Evolutionary conservation across 2,113 vertebrate genomes (phyloP), one percentile per base, ranked within the genome.

Genomic region (Bungarus multicinctus): DNA sequence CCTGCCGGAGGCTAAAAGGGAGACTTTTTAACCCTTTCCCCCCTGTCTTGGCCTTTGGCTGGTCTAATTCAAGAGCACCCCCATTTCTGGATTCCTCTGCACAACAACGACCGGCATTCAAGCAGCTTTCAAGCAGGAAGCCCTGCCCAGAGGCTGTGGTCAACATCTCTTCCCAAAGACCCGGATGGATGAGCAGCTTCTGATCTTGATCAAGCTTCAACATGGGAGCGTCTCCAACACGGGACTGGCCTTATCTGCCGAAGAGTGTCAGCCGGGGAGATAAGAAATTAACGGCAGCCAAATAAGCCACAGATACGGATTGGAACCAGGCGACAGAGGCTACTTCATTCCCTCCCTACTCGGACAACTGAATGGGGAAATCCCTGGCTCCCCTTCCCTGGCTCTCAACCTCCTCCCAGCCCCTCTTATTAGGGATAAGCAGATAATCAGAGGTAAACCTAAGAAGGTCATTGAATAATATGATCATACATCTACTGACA

Each of bases 211-310:
- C 9, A 27, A 57, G n/a, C 69, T 23, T n/a, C 69, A 25, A 1
- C 2, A 89, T 52, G 30, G 16, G 43, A 30, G 5, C 0, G 2
- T 53, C 53, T 53, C 34, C 27, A 30, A 2, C 34, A 69, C 9
- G 4, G 34, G 34, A 27, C 0, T 0, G 1, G 43, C 23, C 47
- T 45, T 58, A 39, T 52, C 91, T 86, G 85, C 85, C 14, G 23
- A 86, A 30, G 27, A 43, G 0, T 0, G 8, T 20, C 85, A 81
- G n/a, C 34, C 7, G 3, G 30, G 69, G 23, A 12, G 53, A 92
- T 52, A 91, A 74, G 93, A 92, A 10, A 0, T 27, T 47, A 87
- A 93, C 58, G 89, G 92, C 85, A 39, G 34, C 85, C 81, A 0
- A 1, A n/a, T 27, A 50, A 91, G 74, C 87, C 27, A 1, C 10